Evolutionary conservation across 2,113 vertebrate genomes (phyloP).

Genomic region (Mus pahari): DNA sequence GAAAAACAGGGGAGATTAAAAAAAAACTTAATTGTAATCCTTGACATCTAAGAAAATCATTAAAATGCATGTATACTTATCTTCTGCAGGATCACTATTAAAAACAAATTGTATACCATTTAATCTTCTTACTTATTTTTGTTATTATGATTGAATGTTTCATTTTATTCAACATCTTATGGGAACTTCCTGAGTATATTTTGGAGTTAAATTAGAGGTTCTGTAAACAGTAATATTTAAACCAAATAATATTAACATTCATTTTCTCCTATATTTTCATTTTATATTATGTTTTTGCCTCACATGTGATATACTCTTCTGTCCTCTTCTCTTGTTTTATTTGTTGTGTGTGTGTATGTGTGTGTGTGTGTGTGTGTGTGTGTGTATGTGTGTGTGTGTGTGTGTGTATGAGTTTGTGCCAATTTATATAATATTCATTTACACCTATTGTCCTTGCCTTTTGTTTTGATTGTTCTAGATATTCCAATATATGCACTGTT

Average conservation of each 20-base stretch:
- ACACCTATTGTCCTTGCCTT: background rate
- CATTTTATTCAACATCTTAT: background rate
- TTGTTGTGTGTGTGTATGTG: background rate
- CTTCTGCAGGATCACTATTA: background rate
- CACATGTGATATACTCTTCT: background rate
- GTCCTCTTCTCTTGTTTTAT: background rate
- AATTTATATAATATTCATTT: background rate
- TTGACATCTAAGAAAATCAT: background rate
- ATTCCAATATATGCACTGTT: background rate
- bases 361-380: background rate
- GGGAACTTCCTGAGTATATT: background rate
- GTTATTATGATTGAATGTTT: background rate
- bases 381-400: too few species aligned
- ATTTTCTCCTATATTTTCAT: background rate
- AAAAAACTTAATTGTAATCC: background rate
- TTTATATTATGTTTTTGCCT: background rate
- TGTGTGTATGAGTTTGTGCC: rapidly evolving
- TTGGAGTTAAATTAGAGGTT: background rate
- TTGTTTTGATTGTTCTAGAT: background rate
- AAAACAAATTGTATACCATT: background rate
- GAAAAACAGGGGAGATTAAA: background rate
- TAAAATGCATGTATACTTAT: background rate
- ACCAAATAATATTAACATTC: background rate
- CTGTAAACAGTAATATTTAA: background rate
- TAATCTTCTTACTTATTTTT: background rate